Evolutionary conservation across 2,888 invertebrate genomes (phyloP).

Genomic region (Platycheirus rosarum): DNA sequence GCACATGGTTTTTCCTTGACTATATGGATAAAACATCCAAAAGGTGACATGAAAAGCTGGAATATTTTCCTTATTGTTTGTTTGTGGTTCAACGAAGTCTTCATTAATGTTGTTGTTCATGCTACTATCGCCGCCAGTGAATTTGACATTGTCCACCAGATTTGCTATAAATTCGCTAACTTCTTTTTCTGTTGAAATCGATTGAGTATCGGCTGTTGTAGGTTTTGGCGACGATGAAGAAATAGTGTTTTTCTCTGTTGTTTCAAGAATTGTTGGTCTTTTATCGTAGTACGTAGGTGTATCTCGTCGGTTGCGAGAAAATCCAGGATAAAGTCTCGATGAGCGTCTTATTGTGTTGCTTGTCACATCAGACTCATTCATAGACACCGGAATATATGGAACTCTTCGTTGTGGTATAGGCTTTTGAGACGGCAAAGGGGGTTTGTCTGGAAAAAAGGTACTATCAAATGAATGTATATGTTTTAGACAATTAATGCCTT

Average conservation of each 20-base stretch:
- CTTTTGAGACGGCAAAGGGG: constrained; percentile 15
- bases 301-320: constrained; percentile 77
- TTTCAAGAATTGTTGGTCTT: constrained; percentile 15
- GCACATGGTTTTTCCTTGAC: constrained; percentile 83
- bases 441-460: constrained; percentile 26
- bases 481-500: neutral
- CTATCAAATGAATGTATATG: too few relatives aligned
- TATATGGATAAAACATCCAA: constrained; percentile 89
- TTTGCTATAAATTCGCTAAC: constrained; percentile 81
- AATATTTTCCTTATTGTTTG: constrained; percentile 75
- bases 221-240: constrained; percentile 20
- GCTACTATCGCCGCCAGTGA: constrained; percentile 77
- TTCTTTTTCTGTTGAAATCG: constrained; percentile 70
- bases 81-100: constrained; percentile 47
- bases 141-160: constrained; percentile 81
- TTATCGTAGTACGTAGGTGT: constrained; percentile 29
- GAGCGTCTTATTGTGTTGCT: constrained; percentile 79
- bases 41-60: constrained; percentile 86
- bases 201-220: neutral
- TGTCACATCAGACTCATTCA: constrained; percentile 78
- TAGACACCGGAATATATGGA: constrained; percentile 80
- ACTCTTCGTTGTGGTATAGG: constrained; percentile 72
- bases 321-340: constrained; percentile 79
- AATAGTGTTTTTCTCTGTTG: constrained; percentile 49
- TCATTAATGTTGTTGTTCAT: constrained; percentile 77